Base-by-base conservation (phyloP, 2,888 invertebrate genomes). In the Pollenia labialis region DNA sequence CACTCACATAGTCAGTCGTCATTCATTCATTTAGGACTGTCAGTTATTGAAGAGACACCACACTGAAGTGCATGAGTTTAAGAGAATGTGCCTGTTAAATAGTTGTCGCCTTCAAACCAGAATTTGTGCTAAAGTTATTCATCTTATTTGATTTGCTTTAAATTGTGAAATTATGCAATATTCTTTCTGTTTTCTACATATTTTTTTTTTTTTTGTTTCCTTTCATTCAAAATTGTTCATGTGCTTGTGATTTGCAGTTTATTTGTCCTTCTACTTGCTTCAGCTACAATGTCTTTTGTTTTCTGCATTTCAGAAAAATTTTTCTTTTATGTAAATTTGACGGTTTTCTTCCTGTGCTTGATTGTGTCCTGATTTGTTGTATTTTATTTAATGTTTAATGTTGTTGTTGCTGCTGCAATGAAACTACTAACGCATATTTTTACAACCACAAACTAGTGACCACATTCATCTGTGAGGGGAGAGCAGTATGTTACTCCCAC, bases 131-230 rank as follows among this genome's bases (percentile, higher is more conserved):
- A 54, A 79, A 79, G n/a, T 74, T 60, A 79, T 84, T 42, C 46
- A 62, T 76, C 46, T 52, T 42, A 69, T 76, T 52, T 81, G 64
- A 76, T 76, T 81, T 72, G 66, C 60, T 87, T 74, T 60, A 84
- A 81, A 79, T 64, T 84, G 62, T 42, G 81, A 74, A 84, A 81
- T 84, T 81, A 81, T 87, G 87, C 84, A 81, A 77, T 77, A 76
- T 77, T 82, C 60, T 62, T 23, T 46, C 12, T 64, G 14, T 62
- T 4, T 76, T 42, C 4, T 66, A 32, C 23, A 23, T 32, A 40
- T 16, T 18, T 18, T 48, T 23, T 58, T 54, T 85, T n/a, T 40
- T 60, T 50, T 46, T 56, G 12, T 42, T 56, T 48, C 54, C 18
- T 64, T 66, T 58, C 44, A 58, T 74, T 62, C n/a, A 54, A 60